phyloP scores from a whole-genome alignment of 2,888 invertebrate species.

The Ormyrus nitidulus region DNA sequence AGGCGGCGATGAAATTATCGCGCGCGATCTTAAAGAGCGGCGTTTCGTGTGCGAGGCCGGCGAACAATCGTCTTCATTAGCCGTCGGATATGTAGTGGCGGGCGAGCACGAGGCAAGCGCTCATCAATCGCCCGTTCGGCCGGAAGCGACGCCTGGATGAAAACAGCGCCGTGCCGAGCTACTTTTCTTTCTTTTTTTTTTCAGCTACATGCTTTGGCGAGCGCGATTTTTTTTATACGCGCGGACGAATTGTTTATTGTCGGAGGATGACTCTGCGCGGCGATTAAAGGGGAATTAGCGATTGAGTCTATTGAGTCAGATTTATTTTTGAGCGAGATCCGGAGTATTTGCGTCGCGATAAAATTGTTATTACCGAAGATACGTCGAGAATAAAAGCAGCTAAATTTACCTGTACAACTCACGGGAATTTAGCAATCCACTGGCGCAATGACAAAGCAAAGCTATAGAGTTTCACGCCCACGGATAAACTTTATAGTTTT shows the following conservation, averaged over 20 bases:
- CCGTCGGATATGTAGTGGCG: conserved; percentile 30
- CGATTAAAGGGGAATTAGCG: too few species aligned
- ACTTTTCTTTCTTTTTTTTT: background rate
- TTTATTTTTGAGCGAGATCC: too few species aligned
- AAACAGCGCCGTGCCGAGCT: background rate
- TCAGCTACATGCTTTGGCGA: background rate
- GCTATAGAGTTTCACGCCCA: too few species aligned
- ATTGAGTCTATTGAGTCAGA: too few species aligned
- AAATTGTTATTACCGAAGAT: too few species aligned
- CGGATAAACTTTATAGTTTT: too few species aligned
- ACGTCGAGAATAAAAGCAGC: too few species aligned
- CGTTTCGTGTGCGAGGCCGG: conserved; percentile 55
- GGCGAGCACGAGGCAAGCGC: background rate
- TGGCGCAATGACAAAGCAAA: too few species aligned
- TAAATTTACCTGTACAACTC: too few species aligned
- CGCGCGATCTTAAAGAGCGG: conserved; percentile 45
- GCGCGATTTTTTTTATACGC: background rate
- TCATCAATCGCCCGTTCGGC: conserved; percentile 49
- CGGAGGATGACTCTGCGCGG: too few species aligned
- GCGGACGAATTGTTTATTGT: conserved; percentile 3
- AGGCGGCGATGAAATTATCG: conserved; percentile 51
- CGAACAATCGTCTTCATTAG: conserved; percentile 56
- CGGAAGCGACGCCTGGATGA: conserved; percentile 44
- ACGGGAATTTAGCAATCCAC: too few species aligned
- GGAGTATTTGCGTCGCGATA: too few species aligned